Evolutionary conservation across 2,888 invertebrate species (phyloP).

Genomic region (Brachyptera risi): DNA sequence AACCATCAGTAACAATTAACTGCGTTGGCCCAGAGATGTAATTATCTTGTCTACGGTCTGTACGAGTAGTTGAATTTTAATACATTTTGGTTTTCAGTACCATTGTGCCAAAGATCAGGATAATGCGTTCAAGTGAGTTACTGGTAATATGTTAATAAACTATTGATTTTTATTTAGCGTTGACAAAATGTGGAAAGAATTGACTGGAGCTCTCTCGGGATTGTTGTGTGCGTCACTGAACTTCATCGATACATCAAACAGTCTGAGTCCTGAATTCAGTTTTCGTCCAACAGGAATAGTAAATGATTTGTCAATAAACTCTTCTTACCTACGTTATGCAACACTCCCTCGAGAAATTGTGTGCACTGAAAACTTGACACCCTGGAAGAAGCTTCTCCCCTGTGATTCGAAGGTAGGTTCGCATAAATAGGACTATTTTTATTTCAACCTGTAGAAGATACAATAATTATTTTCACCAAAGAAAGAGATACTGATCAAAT

Average conservation of each 20-base stretch:
- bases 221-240: conserved; percentile 94
- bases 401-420: conserved; percentile 85
- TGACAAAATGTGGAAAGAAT: conserved; percentile 79
- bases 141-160: too few species aligned
- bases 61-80: too few species aligned
- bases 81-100: too few species aligned
- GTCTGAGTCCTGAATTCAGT: conserved; percentile 76
- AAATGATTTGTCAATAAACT: conserved; percentile 47
- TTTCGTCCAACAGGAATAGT: conserved; percentile 71
- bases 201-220: conserved; percentile 89
- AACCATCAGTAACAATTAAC: too few species aligned
- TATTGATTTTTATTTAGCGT: conserved; percentile 53
- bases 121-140: too few species aligned
- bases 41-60: too few species aligned
- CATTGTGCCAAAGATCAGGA: too few species aligned
- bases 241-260: conserved; percentile 83
- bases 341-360: conserved; percentile 94
- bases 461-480: too few species aligned
- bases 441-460: too few species aligned
- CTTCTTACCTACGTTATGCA: conserved; percentile 69
- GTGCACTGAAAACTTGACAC: conserved; percentile 98
- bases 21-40: too few species aligned
- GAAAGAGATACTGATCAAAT: too few species aligned
- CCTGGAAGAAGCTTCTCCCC: conserved; percentile 95
- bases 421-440: too few species aligned